Conservation (phyloP, 2,113 vertebrate genomes). For the Pleuronectes platessa region DNA sequence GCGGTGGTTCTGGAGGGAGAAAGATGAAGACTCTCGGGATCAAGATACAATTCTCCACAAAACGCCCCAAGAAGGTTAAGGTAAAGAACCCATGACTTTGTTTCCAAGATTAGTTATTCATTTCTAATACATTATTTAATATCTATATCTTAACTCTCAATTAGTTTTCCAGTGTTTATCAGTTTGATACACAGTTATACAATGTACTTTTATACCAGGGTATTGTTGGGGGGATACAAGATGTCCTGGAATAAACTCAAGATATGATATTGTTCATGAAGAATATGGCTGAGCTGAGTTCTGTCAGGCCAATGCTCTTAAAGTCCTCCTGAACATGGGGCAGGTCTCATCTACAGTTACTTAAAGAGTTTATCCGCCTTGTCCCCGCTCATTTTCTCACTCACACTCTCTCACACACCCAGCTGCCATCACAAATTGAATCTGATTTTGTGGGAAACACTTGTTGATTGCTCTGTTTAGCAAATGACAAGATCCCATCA, state of each 20-base stretch:
- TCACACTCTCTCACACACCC: no score
- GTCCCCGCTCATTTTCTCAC: no score
- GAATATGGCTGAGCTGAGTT: no score
- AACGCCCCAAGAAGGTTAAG: constrained; percentile 83
- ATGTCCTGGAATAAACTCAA: no score
- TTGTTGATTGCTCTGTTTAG: no score
- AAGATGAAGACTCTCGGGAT: constrained; percentile 85
- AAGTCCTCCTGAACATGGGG: not conserved
- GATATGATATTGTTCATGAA: no score
- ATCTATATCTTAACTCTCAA: no score
- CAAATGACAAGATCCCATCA: no score
- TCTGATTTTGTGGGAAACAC: no score
- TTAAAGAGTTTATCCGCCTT: not conserved
- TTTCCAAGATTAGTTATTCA: not conserved
- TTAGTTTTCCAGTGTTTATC: not conserved
- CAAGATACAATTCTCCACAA: constrained; percentile 83
- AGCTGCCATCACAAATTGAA: no score
- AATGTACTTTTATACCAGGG: not conserved
- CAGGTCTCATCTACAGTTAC: not conserved
- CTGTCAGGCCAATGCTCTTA: not conserved
- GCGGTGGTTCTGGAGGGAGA: constrained; percentile 84
- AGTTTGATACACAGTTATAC: not conserved
- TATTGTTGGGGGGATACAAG: not conserved
- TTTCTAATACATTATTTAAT: not conserved
- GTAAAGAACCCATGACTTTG: constrained; percentile 70